A percentile compares a stretch with the other conserved stretches of the same genome.
Evolutionary conservation across 2,113 vertebrate genomes (phyloP).

Genomic region (Chunga burmeisteri): DNA sequence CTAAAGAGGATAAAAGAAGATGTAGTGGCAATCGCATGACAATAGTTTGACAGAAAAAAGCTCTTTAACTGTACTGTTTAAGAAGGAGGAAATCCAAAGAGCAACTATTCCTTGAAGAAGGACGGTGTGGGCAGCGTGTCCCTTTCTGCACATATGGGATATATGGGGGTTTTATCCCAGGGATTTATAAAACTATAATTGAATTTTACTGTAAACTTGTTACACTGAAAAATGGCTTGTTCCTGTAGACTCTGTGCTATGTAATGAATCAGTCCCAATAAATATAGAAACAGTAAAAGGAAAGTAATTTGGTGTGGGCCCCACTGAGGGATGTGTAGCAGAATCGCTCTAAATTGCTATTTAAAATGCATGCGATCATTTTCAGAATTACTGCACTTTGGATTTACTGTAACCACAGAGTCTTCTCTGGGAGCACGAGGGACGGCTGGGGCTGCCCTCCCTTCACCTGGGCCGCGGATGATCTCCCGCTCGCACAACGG

Average conservation of each 20-base stretch:
- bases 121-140: neutral
- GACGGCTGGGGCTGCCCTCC: neutral
- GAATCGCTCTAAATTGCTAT: neutral
- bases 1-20: neutral
- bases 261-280: constrained; percentile 47
- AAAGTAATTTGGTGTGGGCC: neutral
- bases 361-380: neutral
- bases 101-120: neutral
- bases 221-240: constrained; percentile 49
- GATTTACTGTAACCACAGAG: neutral
- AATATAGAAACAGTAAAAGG: neutral
- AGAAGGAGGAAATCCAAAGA: neutral
- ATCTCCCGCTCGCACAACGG: neutral
- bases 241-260: neutral
- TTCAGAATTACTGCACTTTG: neutral
- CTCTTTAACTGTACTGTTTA: neutral
- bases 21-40: neutral
- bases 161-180: neutral
- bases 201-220: constrained; percentile 47
- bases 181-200: constrained; percentile 48
- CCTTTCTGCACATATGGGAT: neutral
- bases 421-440: neutral
- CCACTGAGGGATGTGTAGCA: neutral
- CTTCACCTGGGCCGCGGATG: neutral
- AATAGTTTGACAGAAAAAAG: neutral